Percentiles rank a stretch among this genome's conserved stretches.
Conservation (phyloP, 2,888 invertebrate genomes). For the Ochropleura plecta region DNA sequence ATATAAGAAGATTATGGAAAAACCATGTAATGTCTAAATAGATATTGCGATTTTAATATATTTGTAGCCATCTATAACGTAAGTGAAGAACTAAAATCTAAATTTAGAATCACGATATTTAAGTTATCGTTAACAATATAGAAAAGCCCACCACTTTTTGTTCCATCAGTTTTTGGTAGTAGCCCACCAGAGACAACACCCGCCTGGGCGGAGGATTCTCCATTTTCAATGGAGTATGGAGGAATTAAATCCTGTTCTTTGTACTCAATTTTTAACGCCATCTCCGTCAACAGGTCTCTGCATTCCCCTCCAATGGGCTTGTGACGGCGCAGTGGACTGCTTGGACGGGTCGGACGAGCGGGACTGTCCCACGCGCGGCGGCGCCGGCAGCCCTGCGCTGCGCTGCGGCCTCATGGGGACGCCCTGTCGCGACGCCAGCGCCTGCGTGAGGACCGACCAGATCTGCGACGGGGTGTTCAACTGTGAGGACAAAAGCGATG, state of each 20-base stretch:
- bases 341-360: constrained; percentile 95
- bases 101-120: no score
- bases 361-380: constrained; percentile 69
- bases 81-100: no score
- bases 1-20: not conserved
- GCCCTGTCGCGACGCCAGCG: constrained; percentile 64
- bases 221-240: not conserved
- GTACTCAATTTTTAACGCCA: not conserved
- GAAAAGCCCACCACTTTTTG: no score
- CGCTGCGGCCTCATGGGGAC: constrained; percentile 62
- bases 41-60: no score
- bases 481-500: constrained; percentile 94
- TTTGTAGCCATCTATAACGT: no score
- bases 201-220: not conserved
- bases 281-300: constrained; percentile 90
- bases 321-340: constrained; percentile 96
- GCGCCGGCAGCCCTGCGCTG: constrained; percentile 52
- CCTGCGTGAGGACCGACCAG: constrained; percentile 89
- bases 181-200: not conserved
- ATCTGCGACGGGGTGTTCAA: constrained; percentile 94
- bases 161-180: no score
- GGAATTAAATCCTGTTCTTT: not conserved
- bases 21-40: no score
- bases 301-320: constrained; percentile 94
- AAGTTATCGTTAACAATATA: no score